Percentiles rank a stretch among this genome's conserved stretches.
Evolutionary conservation across 1,140 invertebrate species (phyloP).

Genomic region (Magallana gigas): DNA sequence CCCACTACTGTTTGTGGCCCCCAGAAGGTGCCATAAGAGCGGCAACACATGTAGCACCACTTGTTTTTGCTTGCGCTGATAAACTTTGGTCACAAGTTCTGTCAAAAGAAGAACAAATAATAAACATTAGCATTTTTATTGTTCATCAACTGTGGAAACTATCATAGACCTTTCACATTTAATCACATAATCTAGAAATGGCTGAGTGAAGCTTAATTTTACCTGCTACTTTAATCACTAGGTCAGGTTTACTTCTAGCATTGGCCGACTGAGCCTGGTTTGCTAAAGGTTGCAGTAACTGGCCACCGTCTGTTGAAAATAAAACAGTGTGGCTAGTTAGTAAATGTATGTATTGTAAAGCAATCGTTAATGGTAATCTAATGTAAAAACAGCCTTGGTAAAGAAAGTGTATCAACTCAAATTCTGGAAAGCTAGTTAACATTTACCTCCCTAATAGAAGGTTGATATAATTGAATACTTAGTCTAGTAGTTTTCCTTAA

Average conservation of each 20-base stretch:
- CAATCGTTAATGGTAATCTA: too few relatives aligned
- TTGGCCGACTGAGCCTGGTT: conserved; percentile 74
- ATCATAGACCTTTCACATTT: too few relatives aligned
- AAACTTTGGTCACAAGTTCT: conserved; percentile 77
- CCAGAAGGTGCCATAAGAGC: conserved; percentile 77
- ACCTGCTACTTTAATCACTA: conserved; percentile 78
- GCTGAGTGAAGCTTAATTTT: conserved; percentile 51
- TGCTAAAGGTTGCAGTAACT: conserved; percentile 76
- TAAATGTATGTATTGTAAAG: too few relatives aligned
- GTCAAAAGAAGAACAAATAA: conserved; percentile 56
- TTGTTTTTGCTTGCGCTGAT: conserved; percentile 75
- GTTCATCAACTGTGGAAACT: too few relatives aligned
- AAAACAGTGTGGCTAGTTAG: background rate
- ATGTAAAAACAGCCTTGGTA: too few relatives aligned
- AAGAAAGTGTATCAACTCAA: too few relatives aligned
- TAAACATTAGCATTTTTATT: background rate
- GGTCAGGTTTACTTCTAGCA: conserved; percentile 75
- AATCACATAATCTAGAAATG: too few relatives aligned
- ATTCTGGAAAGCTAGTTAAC: too few relatives aligned
- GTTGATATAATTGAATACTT: too few relatives aligned
- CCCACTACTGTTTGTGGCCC: conserved; percentile 71
- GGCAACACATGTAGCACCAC: conserved; percentile 77
- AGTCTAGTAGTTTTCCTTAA: too few relatives aligned
- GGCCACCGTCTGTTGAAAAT: conserved; percentile 70
- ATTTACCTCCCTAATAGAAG: too few relatives aligned